A percentile compares a stretch with the other conserved stretches of the same genome.
phyloP scores from a whole-genome alignment of 2,113 vertebrate species.

The Dicentrarchus labrax region DNA sequence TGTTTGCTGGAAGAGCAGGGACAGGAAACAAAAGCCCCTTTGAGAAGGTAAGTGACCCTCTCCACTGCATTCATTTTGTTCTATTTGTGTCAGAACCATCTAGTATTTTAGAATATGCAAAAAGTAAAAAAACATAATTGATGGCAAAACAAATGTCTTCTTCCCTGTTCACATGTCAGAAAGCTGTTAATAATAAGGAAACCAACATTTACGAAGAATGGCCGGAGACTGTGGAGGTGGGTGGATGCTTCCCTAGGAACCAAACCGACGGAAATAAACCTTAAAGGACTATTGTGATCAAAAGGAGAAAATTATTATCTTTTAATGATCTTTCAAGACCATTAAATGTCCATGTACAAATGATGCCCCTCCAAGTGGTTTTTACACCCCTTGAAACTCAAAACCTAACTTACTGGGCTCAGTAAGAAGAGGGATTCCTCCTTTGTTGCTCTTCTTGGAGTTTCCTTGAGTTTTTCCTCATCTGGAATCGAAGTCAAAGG shows the following conservation, averaged over 20 bases:
- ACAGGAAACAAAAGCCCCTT: constrained; percentile 83
- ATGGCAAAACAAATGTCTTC: constrained; percentile 34
- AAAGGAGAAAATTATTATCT: constrained; percentile 7
- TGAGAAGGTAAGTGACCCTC: constrained; percentile 86
- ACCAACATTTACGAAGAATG: constrained; percentile 89
- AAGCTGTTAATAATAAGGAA: constrained; percentile 78
- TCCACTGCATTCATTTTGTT: constrained; percentile 28
- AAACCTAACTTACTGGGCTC: neutral
- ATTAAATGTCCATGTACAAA: neutral
- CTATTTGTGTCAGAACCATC: constrained; percentile 51
- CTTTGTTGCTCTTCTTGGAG: neutral
- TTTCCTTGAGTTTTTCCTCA: neutral
- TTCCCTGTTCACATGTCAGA: constrained; percentile 68
- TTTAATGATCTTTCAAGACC: neutral
- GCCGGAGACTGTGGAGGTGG: constrained; percentile 87
- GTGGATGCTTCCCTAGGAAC: constrained; percentile 87
- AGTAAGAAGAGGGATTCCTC: neutral
- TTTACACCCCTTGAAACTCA: neutral
- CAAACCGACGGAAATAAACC: neutral
- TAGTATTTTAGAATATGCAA: constrained; percentile 34
- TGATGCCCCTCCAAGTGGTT: neutral
- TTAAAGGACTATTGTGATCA: neutral
- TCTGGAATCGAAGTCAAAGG: neutral
- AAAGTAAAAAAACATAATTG: neutral
- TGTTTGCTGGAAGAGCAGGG: constrained; percentile 88